Percentiles rank a stretch among this genome's conserved stretches.
phyloP scores from a whole-genome alignment of 2,888 invertebrate genomes.

The Thecophora atra region DNA sequence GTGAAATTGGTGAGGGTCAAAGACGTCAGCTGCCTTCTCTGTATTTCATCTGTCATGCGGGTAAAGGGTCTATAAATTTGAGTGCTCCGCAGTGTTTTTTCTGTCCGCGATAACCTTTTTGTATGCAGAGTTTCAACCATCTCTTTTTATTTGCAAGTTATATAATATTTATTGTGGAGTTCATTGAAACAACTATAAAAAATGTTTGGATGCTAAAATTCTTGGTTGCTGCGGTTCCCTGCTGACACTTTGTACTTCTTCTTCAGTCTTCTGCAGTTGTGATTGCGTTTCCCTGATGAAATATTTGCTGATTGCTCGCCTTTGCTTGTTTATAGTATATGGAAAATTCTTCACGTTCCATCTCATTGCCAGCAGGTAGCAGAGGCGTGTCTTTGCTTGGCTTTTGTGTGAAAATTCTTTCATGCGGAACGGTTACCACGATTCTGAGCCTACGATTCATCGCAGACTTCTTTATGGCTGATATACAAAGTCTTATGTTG shows the following conservation, averaged over 20 bases:
- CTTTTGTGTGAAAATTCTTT: slow-evolving; percentile 33
- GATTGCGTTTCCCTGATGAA: neutral
- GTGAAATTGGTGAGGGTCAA: too few species aligned
- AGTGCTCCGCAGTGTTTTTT: too few species aligned
- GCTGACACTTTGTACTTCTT: neutral
- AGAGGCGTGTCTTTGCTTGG: slow-evolving; percentile 1
- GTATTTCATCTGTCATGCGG: too few species aligned
- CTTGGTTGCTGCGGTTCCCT: neutral
- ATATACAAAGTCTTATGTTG: slow-evolving; percentile 1
- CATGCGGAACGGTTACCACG: slow-evolving; percentile 17
- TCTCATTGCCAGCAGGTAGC: slow-evolving; percentile 22
- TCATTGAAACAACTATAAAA: neutral
- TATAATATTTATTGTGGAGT: slow-evolving; percentile 11
- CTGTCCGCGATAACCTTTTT: too few species aligned
- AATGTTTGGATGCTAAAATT: neutral
- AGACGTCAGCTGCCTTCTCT: too few species aligned
- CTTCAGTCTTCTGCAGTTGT: neutral
- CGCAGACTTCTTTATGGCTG: neutral
- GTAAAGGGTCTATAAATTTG: too few species aligned
- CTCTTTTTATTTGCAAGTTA: slow-evolving; percentile 15
- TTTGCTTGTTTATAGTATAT: neutral
- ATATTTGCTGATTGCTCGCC: neutral
- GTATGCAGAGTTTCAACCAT: neutral
- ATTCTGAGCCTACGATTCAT: neutral
- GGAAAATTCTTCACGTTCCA: neutral